Percentiles rank a stretch among this genome's conserved stretches.
These are phyloP conservation scores for Sitta carolinensis DNA, from an alignment of 2,797 vertebrate genomes.

Conservation along the genomic window DNA sequence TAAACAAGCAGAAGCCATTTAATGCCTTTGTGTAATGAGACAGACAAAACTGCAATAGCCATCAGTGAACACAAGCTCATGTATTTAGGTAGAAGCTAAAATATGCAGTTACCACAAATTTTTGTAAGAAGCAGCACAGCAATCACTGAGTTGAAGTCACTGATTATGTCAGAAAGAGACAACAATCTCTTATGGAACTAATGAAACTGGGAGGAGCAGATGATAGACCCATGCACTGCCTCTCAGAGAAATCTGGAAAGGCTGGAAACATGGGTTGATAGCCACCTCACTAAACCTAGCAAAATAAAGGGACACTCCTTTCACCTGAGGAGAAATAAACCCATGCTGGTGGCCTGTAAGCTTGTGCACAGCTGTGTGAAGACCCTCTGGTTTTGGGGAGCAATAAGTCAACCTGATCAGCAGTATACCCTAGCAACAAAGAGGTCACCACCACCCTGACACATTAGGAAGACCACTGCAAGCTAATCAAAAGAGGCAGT, in stretches of 20 bases:
- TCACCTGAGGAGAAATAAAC: background rate
- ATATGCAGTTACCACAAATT: background rate
- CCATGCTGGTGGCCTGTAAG: fast-evolving
- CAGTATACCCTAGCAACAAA: background rate
- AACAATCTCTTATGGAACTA: background rate
- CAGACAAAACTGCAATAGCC: background rate
- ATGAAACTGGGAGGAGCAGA: fast-evolving
- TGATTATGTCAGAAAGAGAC: background rate
- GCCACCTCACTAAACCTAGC: background rate
- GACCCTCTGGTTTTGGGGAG: background rate
- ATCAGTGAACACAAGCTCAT: background rate
- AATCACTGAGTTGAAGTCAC: background rate
- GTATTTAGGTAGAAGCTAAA: background rate
- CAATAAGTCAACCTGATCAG: background rate
- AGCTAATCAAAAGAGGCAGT: background rate
- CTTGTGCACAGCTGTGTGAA: background rate
- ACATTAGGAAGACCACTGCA: background rate
- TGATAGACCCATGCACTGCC: fast-evolving
- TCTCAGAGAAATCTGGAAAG: background rate
- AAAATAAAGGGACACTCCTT: fast-evolving
- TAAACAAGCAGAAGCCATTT: background rate
- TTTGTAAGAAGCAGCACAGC: background rate
- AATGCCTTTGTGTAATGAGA: background rate
- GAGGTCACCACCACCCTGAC: background rate
- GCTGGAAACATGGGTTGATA: background rate